Percentiles rank a stretch among this genome's conserved stretches.
Conservation (phyloP, 2,113 vertebrate genomes). For the Ictalurus furcatus region DNA sequence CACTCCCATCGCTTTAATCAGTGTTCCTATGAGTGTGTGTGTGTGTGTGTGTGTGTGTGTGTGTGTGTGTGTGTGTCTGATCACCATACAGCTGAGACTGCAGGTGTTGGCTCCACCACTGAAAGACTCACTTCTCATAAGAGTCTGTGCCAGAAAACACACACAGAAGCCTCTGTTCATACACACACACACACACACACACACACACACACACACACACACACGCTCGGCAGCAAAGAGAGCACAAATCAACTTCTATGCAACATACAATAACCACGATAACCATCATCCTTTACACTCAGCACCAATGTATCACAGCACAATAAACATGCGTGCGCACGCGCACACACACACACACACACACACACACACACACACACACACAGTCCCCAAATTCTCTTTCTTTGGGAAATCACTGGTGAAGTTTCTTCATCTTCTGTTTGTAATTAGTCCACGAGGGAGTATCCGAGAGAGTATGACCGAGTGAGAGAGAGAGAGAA, state of each 20-base stretch:
- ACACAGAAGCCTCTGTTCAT: slow-evolving; percentile 47
- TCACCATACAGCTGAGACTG: slow-evolving; percentile 58
- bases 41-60: slow-evolving; percentile 35
- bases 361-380: slow-evolving; percentile 8
- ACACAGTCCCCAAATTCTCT: neutral
- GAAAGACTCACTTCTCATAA: slow-evolving; percentile 54
- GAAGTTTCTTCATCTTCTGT: slow-evolving; percentile 43
- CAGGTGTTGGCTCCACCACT: slow-evolving; percentile 50
- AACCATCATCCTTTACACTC: neutral
- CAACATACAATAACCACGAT: slow-evolving; percentile 8
- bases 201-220: slow-evolving; percentile 17
- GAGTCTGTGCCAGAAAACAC: slow-evolving; percentile 45
- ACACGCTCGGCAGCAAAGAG: neutral
- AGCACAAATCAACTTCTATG: slow-evolving; percentile 32
- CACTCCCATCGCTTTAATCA: neutral
- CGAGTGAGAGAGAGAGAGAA: neutral
- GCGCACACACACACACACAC: neutral
- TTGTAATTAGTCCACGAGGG: slow-evolving; percentile 45
- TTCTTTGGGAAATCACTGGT: slow-evolving; percentile 27
- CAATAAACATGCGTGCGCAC: neutral
- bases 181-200: neutral
- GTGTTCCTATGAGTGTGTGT: neutral
- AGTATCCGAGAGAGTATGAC: slow-evolving; percentile 26
- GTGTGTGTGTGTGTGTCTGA: slow-evolving; percentile 42
- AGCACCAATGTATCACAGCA: neutral